A percentile compares a stretch with the other conserved stretches of the same genome.
These are phyloP conservation scores for Patella caerulea DNA, from an alignment of 2,888 invertebrate genomes.

Conservation along the genomic window DNA sequence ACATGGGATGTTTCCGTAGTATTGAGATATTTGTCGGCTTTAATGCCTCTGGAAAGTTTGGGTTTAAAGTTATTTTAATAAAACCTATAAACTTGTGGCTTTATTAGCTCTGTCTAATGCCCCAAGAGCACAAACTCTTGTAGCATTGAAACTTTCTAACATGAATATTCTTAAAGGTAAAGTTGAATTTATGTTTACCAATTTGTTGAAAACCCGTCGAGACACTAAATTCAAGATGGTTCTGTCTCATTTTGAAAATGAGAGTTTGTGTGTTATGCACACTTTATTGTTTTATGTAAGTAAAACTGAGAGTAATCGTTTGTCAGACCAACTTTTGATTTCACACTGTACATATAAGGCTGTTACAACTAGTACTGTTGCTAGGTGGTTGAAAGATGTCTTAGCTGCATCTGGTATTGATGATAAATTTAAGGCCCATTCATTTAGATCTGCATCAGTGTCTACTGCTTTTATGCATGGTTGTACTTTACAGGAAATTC, in stretches of 20 bases:
- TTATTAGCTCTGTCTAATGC: constrained; percentile 28
- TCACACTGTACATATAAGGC: not conserved
- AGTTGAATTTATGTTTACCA: constrained; percentile 30
- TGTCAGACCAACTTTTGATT: not conserved
- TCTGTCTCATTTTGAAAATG: constrained; percentile 11
- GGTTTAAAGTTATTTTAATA: too few species aligned
- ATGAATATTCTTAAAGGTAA: constrained; percentile 20
- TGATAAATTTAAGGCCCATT: constrained; percentile 24
- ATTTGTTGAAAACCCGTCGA: constrained; percentile 28
- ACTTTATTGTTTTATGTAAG: not conserved
- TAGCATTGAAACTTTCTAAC: constrained; percentile 23
- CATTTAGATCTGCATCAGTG: constrained; percentile 17
- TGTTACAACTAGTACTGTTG: not conserved
- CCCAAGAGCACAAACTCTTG: constrained; percentile 31
- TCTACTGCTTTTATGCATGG: constrained; percentile 6
- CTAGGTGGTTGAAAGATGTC: constrained; percentile 3
- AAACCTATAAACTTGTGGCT: too few species aligned
- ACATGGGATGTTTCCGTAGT: constrained; percentile 36
- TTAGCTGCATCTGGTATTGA: constrained; percentile 20
- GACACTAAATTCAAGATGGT: constrained; percentile 10
- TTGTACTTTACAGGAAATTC: not conserved
- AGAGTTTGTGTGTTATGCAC: too few species aligned
- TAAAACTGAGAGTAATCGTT: not conserved
- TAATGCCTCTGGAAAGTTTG: too few species aligned
- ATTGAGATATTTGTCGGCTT: too few species aligned